These are phyloP conservation scores for Scatophagus argus DNA, from an alignment of 2,113 vertebrate genomes.

Conservation along the genomic window DNA sequence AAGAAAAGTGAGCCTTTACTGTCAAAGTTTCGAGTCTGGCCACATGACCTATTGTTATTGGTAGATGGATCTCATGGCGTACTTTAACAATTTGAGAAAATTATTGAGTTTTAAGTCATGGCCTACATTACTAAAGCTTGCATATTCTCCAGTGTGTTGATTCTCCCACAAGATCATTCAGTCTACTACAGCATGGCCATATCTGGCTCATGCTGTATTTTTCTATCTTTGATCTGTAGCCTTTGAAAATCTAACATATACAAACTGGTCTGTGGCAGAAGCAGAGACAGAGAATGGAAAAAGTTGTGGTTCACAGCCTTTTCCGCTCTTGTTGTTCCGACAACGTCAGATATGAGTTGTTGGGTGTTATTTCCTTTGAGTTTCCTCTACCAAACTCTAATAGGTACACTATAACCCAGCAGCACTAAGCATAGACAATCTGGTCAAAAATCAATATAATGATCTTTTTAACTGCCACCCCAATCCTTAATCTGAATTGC, in stretches of 20 bases:
- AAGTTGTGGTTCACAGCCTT: not conserved
- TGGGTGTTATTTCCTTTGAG: not conserved
- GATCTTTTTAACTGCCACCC: too few species aligned
- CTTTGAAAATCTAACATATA: not conserved
- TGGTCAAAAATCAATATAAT: too few species aligned
- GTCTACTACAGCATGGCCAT: not conserved
- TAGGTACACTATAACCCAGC: too few species aligned
- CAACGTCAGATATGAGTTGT: not conserved
- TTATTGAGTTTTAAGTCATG: too few species aligned
- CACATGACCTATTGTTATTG: not conserved
- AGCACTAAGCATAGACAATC: too few species aligned
- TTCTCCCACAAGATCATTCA: not conserved
- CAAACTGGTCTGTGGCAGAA: not conserved
- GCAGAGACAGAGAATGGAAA: not conserved
- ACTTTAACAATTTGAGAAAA: not conserved
- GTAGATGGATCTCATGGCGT: not conserved
- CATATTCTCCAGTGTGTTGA: not conserved
- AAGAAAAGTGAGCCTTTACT: not conserved
- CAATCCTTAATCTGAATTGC: too few species aligned
- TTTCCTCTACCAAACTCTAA: not conserved
- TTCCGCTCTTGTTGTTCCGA: not conserved
- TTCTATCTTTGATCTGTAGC: not conserved
- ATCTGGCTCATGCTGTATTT: not conserved
- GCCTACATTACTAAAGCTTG: not conserved
- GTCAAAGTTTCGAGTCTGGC: not conserved